phyloP scores from a whole-genome alignment of 1,140 invertebrate species.

The Meteorus sp. region DNA sequence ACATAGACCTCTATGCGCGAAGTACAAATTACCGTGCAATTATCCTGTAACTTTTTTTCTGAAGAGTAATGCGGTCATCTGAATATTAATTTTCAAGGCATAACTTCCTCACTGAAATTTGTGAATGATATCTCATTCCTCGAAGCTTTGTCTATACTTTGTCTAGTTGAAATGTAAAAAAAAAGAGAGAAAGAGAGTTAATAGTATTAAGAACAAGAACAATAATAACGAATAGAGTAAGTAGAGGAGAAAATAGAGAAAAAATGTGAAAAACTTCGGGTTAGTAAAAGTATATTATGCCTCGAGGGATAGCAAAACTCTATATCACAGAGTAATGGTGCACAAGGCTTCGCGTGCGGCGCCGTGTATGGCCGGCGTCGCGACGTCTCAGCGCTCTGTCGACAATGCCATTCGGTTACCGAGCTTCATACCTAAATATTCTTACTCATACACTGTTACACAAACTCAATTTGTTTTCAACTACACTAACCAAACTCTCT shows the following conservation, averaged over 20 bases:
- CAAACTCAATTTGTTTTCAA: background rate
- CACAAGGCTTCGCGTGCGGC: constrained; percentile 45
- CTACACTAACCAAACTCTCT: background rate
- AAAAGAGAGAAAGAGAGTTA: background rate
- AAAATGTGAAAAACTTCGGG: constrained; percentile 2
- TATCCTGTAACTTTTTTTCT: too few species aligned
- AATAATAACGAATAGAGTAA: background rate
- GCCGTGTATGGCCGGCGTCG: constrained; percentile 41
- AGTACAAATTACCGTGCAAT: too few species aligned
- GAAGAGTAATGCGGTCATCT: too few species aligned
- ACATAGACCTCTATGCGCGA: too few species aligned
- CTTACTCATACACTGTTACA: constrained; percentile 3
- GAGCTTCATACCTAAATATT: constrained; percentile 18
- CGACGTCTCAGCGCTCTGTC: constrained; percentile 39
- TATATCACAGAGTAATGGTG: constrained; percentile 29
- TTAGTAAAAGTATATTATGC: constrained; percentile 8
- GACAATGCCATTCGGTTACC: constrained; percentile 25
- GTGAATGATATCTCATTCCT: too few species aligned
- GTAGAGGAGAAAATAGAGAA: background rate
- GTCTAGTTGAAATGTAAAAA: too few species aligned
- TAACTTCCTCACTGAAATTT: too few species aligned
- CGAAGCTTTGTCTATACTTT: too few species aligned
- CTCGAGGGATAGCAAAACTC: constrained; percentile 11
- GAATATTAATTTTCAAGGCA: too few species aligned
- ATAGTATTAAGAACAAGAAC: background rate